Base-by-base conservation (phyloP, 2,113 vertebrate species). In the Amblyopsis rosae region DNA sequence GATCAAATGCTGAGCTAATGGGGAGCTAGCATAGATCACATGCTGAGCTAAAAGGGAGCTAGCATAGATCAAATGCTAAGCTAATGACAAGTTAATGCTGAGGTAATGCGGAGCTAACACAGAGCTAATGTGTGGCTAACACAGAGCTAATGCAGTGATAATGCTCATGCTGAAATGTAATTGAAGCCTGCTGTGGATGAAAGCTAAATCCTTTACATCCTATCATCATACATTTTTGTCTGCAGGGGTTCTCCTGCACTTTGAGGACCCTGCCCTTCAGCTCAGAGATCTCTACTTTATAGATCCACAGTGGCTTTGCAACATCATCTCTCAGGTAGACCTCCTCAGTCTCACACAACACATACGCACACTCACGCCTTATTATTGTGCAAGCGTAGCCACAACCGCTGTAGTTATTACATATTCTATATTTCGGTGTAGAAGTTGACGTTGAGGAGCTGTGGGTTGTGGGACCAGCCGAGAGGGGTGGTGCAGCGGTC, bases 301-400 rank as follows among this genome's bases (percentile, higher is more conserved):
- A 57, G 90, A 98, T 81, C 98, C 96, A 0, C 96, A 95, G 82
- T 99, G 97, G 98, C 90, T 99, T 0, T 99, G 97, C 87, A 95
- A 95, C 92, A 90, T 96, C 86, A 95, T 99, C 90, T 95, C 95
- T 41, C 95, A 98, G 96, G 98, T 99, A 76, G 11, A 77, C 87
- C 3, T 54, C 32, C 33, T 12, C 10, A 35, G 32, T 4, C 3
- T 33, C 6, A n/a, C 6, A 58, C 26, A 12, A 33, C 1, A 32
- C n/a, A 49, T 12, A 32, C 6, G 46, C 33, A 65, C 15, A 13
- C 3, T 6, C 10, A 17, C 61, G 33, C 19, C 4, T 35, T 32
- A 9, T 16, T 33, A 12, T n/a, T 2, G 50, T 62, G 48, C 4
- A 55, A 16, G 7, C 7, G 2, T 17, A n/a, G 1, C 13, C 54